Evolutionary conservation across 2,113 vertebrate species (phyloP), one percentile per base, ranked within the genome.

Genomic region (Rhabdomys dilectus): DNA sequence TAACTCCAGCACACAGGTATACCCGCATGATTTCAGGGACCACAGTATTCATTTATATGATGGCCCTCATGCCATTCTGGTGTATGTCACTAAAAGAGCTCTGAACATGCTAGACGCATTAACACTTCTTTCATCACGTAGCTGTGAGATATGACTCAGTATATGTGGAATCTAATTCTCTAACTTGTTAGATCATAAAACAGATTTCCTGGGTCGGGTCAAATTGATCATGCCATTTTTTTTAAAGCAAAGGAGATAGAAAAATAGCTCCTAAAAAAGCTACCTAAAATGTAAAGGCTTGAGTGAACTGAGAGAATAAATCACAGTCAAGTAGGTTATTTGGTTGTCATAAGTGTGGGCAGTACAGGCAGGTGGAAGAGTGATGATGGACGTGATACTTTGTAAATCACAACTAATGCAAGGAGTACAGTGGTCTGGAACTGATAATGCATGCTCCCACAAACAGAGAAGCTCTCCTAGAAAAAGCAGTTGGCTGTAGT

Each of bases 161-260:
- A 16, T 39, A 26, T 7, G 0, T 26, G 11, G 60, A 82, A 6
- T 77, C 17, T 0, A 1, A 48, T 82, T 53, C 34, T 9, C 34
- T 36, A 4, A 16, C 36, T 53, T 51, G 12, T 29, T 10, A 72
- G 16, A 86, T 11, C 22, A 26, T 48, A 91, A 96, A 86, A 53
- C 7, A 85, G 17, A 36, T 87, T 97, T 34, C 8, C 51, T 36
- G 31, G 29, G 2, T 86, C 34, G 31, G 29, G 2, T 86, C n/a
- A 88, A 48, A 93, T 87, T 95, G 85, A 81, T 95, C 73, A n/a
- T 72, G 29, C 42, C 64, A 45, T 16, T 51, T 91, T 24, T 51
- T 95, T 93, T 85, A 80, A 96, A 94, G 66, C 51, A 93, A 81
- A 22, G 22, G 6, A 19, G 29, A 70, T 64, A 91, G 91, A 96